These are phyloP conservation scores for Chrysolina haemoptera DNA, from an alignment of 2,888 invertebrate genomes.

Conservation along the genomic window DNA sequence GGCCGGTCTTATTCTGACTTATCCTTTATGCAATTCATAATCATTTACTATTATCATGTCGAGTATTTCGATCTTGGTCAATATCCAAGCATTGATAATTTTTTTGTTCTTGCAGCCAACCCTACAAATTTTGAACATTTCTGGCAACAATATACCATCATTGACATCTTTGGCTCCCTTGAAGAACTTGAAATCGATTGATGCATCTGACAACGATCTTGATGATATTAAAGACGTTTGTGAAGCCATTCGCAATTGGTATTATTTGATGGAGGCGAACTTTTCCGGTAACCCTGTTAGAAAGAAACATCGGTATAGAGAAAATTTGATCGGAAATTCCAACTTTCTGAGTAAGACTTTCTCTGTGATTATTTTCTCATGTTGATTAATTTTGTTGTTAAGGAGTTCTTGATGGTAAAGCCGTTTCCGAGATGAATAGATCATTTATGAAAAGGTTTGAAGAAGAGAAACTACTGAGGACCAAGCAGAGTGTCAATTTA, in stretches of 20 bases:
- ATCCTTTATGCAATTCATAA: no score
- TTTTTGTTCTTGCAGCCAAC: conserved; percentile 69
- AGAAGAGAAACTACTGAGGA: conserved; percentile 68
- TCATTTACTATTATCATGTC: no score
- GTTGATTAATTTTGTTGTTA: conserved; percentile 41
- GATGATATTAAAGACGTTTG: conserved; percentile 73
- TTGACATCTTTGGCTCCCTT: conserved; percentile 73
- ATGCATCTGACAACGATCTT: conserved; percentile 75
- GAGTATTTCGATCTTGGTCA: no score
- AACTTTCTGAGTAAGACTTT: conserved; percentile 72
- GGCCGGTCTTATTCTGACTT: no score
- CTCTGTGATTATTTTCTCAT: neutral
- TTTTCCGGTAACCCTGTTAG: conserved; percentile 78
- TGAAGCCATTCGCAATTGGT: conserved; percentile 73
- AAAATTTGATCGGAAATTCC: conserved; percentile 77
- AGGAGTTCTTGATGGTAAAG: conserved; percentile 76
- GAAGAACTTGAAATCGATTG: conserved; percentile 72
- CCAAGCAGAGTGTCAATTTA: conserved; percentile 57
- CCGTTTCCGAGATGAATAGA: conserved; percentile 74
- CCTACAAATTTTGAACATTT: conserved; percentile 75
- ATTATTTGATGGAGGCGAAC: conserved; percentile 73
- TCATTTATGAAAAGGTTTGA: conserved; percentile 78
- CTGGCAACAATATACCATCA: conserved; percentile 75
- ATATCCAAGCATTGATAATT: neutral
- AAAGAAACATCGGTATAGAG: conserved; percentile 77